phyloP scores from a whole-genome alignment of 2,113 vertebrate species.

The Hydrochoerus hydrochaeris region DNA sequence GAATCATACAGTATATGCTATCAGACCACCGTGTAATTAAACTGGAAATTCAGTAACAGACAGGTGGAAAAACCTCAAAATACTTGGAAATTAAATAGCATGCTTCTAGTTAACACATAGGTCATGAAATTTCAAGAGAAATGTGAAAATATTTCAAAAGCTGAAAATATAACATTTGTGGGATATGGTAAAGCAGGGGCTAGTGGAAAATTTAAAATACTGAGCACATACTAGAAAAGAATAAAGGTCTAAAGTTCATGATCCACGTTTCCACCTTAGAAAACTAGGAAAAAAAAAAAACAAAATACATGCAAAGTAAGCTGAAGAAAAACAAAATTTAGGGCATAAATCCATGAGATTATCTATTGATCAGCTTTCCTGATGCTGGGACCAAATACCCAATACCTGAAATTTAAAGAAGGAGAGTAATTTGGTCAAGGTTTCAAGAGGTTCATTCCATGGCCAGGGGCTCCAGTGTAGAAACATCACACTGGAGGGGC shows the following conservation, averaged over 20 bases:
- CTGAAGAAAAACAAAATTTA: background rate
- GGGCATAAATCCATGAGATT: background rate
- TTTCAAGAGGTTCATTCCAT: background rate
- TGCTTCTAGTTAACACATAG: background rate
- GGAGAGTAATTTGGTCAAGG: background rate
- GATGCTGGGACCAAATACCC: background rate
- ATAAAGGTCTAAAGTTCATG: background rate
- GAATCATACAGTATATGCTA: background rate
- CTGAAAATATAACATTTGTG: background rate
- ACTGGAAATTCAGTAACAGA: background rate
- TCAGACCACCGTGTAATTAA: background rate
- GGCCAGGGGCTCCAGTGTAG: background rate
- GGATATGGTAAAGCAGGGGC: background rate
- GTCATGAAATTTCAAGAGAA: background rate
- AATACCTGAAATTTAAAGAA: background rate
- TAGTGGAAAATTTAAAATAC: background rate
- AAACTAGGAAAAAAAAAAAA: background rate
- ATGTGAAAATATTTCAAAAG: background rate
- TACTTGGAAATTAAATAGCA: background rate
- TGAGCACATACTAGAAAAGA: background rate
- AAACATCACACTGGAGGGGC: background rate
- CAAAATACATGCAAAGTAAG: background rate
- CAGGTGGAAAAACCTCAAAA: background rate
- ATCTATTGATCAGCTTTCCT: background rate
- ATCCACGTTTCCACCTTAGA: background rate